These are phyloP conservation scores for Ciconia boyciana DNA, from an alignment of 2,113 vertebrate genomes.

Conservation along the genomic window DNA sequence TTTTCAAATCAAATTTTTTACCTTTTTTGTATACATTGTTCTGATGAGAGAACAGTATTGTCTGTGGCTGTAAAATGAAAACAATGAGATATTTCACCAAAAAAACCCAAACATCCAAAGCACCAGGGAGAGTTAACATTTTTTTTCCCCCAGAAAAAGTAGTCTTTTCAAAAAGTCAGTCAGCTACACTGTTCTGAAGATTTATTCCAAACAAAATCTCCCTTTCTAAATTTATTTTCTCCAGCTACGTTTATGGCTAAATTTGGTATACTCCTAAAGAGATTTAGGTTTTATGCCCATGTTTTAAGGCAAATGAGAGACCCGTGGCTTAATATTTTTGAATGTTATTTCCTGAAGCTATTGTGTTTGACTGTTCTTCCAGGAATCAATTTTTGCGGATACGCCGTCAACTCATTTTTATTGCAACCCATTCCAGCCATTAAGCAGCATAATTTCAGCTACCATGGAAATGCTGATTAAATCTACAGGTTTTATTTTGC, in stretches of 20 bases:
- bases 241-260: neutral
- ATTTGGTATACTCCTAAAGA: neutral
- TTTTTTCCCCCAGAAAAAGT: neutral
- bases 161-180: neutral
- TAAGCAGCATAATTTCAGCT: constrained; percentile 34
- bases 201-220: neutral
- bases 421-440: neutral
- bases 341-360: constrained; percentile 23
- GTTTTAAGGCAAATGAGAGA: neutral
- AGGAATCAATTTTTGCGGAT: constrained; percentile 13
- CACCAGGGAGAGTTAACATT: neutral
- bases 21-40: neutral
- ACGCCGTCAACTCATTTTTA: neutral
- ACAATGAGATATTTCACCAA: neutral
- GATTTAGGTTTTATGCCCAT: neutral
- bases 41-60: neutral
- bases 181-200: neutral
- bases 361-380: constrained; percentile 19
- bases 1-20: neutral
- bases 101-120: neutral
- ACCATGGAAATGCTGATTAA: constrained; percentile 34
- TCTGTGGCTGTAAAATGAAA: neutral
- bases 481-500: constrained; percentile 2
- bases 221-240: neutral
- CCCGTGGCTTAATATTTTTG: neutral